Evolutionary conservation across 2,797 vertebrate species (phyloP).

Genomic region (Pyrocephalus nanus): DNA sequence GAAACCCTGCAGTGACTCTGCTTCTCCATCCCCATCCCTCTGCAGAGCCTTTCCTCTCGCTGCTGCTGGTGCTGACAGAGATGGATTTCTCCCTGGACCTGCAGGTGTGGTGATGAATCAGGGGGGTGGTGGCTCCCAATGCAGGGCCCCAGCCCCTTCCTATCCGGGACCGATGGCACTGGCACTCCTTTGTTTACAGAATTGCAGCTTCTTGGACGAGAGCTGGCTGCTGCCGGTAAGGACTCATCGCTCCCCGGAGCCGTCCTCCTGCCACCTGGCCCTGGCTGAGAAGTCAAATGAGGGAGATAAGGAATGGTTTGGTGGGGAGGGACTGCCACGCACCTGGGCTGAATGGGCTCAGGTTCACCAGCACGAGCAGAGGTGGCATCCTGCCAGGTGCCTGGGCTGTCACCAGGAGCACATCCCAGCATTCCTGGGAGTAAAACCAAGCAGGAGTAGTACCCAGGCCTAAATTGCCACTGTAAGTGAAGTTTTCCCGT

Average conservation of each 20-base stretch:
- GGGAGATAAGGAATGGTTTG: background rate
- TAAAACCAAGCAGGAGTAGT: background rate
- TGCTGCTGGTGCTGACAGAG: conserved; percentile 82
- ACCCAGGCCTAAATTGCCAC: background rate
- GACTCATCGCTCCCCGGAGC: background rate
- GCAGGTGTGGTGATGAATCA: conserved; percentile 70
- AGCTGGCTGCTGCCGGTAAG: conserved; percentile 87
- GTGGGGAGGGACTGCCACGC: background rate
- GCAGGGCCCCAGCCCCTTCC: accelerated
- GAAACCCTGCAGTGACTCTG: accelerated
- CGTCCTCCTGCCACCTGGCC: accelerated
- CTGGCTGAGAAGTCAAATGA: background rate
- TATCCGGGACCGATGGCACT: accelerated
- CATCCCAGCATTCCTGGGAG: background rate
- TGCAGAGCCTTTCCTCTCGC: conserved; percentile 83
- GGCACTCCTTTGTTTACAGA: conserved; percentile 70
- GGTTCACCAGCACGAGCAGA: background rate
- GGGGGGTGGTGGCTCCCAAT: background rate
- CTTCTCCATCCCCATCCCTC: background rate
- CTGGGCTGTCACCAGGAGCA: accelerated
- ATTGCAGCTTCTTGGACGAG: conserved; percentile 87
- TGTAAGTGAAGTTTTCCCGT: background rate
- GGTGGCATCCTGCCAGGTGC: background rate
- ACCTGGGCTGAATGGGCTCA: background rate
- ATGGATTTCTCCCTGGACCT: conserved; percentile 83